Base-by-base conservation (phyloP, 2,888 invertebrate species). In the Apamea monoglypha region DNA sequence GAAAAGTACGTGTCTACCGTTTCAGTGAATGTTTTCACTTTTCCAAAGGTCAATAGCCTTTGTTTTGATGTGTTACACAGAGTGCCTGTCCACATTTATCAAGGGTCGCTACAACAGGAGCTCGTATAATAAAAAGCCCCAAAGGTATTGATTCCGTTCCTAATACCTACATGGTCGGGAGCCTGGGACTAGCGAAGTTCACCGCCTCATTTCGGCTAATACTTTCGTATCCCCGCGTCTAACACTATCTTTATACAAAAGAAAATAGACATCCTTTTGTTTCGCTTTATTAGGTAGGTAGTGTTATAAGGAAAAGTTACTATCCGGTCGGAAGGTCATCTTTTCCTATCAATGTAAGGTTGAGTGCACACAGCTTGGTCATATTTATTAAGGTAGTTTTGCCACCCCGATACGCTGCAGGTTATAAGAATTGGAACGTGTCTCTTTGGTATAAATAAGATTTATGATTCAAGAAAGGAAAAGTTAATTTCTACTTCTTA, bases 231-330 rank as follows among this genome's bases (percentile, higher is more conserved):
- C 80, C 70, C 67, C 56, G 64, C 69, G 29, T 77, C 77, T 81
- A 80, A 87, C 80, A 84, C 80, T 68, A 80, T 84, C 72, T 82
- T 74, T 79, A 78, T 84, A 74, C 84, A 85, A 89, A 90, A 91
- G 88, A 91, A 88, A 88, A 90, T 84, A 84, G 85, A 86, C 82
- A 87, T 90, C 87, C 91, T 91, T 91, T 93, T 93, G 93, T 92
- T 94, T 92, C 91, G 90, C 89, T 91, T 91, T 94, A 94, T 94
- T 93, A 92, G 92, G 90, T 93, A 92, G 92, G 90, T 87, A 87
- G 85, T 90, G 91, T 91, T 90, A 92, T 91, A 91, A 92, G 91
- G 90, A 90, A 91, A 92, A 92, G 89, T 93, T 92, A 92, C 90
- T 93, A 91, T 92, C 91, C 91, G 91, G 90, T 87, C 88, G 84